phyloP scores from a whole-genome alignment of 2,113 vertebrate species.

The Gymnorhina tibicen region DNA sequence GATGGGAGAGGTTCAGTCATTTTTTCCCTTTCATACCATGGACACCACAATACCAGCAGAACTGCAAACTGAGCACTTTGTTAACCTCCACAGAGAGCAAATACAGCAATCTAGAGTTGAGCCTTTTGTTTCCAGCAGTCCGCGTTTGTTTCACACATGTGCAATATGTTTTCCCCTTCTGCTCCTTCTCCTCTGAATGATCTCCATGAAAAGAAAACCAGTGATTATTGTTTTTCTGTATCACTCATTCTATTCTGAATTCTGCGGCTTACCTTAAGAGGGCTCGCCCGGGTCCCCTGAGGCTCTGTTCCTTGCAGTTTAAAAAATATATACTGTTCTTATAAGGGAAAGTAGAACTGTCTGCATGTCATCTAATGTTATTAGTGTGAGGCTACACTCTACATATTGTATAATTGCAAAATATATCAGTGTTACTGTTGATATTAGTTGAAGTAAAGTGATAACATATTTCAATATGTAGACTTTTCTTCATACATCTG shows the following conservation, averaged over 20 bases:
- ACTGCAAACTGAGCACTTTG: slow-evolving; percentile 74
- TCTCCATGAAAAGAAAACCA: slow-evolving; percentile 24
- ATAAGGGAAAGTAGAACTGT: slow-evolving; percentile 68
- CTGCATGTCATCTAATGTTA: slow-evolving; percentile 83
- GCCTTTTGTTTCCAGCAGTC: slow-evolving; percentile 58
- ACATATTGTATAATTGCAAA: slow-evolving; percentile 85
- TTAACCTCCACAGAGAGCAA: slow-evolving; percentile 66
- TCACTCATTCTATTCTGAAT: slow-evolving; percentile 12
- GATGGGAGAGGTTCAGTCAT: neutral
- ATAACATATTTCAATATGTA: slow-evolving; percentile 83
- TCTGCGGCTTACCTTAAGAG: slow-evolving; percentile 49
- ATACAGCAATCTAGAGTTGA: slow-evolving; percentile 73
- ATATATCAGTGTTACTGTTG: slow-evolving; percentile 87
- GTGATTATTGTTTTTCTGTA: neutral
- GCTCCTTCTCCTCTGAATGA: slow-evolving; percentile 57
- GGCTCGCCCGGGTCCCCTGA: slow-evolving; percentile 49
- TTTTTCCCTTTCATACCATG: slow-evolving; percentile 14
- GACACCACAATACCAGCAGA: slow-evolving; percentile 68
- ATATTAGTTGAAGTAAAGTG: slow-evolving; percentile 87
- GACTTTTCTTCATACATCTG: slow-evolving; percentile 78
- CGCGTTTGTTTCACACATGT: slow-evolving; percentile 56
- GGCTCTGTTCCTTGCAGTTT: slow-evolving; percentile 73
- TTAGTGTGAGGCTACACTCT: slow-evolving; percentile 80
- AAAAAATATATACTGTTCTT: slow-evolving; percentile 64
- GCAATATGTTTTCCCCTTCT: slow-evolving; percentile 71